Conservation (phyloP, 2,113 vertebrate genomes). For the Anguilla japonica region DNA sequence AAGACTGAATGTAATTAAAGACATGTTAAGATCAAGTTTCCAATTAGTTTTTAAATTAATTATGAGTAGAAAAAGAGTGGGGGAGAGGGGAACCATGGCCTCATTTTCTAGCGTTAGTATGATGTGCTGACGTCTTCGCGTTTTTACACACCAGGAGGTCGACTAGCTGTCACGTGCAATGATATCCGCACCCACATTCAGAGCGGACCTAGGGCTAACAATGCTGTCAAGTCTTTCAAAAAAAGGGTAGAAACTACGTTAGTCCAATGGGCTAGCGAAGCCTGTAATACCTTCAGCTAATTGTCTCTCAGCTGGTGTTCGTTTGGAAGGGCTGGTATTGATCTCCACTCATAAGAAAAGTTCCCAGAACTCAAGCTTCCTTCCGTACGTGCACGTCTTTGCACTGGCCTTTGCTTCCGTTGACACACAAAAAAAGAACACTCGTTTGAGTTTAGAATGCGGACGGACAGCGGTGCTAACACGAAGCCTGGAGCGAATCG, state of each 20-base stretch:
- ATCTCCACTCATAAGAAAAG: no score
- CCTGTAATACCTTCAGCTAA: no score
- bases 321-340: no score
- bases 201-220: no score
- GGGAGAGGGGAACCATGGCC: not conserved
- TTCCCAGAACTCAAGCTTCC: no score
- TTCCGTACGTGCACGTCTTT: no score
- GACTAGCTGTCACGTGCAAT: not conserved
- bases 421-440: no score
- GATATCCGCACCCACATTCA: not conserved
- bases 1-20: constrained; percentile 43
- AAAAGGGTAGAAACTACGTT: not conserved
- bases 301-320: no score
- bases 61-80: not conserved
- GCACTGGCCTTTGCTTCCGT: no score
- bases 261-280: not conserved
- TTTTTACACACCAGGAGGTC: not conserved
- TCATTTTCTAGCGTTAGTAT: not conserved
- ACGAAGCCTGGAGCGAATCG: no score
- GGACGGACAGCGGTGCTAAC: no score
- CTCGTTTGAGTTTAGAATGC: no score
- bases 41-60: constrained; percentile 54
- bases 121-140: not conserved
- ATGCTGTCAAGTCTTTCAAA: not conserved
- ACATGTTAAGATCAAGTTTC: constrained; percentile 40